A percentile compares a stretch with the other conserved stretches of the same genome.
Evolutionary conservation across 2,797 vertebrate species (phyloP).

Genomic region (Mallotus villosus): DNA sequence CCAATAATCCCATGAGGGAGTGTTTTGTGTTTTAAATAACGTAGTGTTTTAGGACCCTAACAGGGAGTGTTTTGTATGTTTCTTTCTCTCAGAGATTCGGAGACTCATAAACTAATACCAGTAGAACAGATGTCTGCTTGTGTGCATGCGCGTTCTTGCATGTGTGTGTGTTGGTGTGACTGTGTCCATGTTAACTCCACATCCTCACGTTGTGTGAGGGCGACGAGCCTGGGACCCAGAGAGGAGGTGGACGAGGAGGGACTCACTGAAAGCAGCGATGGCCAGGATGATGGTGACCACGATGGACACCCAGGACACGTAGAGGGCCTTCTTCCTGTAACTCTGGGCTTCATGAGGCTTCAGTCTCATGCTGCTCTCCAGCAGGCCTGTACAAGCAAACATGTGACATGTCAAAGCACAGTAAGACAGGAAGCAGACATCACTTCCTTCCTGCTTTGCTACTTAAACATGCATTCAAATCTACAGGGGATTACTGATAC

Average conservation of each 20-base stretch:
- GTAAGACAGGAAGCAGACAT: too few species aligned
- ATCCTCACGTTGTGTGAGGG: too few species aligned
- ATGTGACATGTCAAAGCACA: neutral
- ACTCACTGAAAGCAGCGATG: slow-evolving; percentile 96
- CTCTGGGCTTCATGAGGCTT: slow-evolving; percentile 97
- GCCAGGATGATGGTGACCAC: slow-evolving; percentile 89
- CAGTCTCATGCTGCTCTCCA: slow-evolving; percentile 97
- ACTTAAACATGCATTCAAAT: too few species aligned
- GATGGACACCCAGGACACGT: slow-evolving; percentile 96
- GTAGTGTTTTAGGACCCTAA: too few species aligned
- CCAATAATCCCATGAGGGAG: too few species aligned
- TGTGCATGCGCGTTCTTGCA: neutral
- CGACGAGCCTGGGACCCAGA: neutral
- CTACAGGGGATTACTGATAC: too few species aligned
- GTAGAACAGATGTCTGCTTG: neutral
- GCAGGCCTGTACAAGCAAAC: slow-evolving; percentile 81
- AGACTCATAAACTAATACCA: neutral
- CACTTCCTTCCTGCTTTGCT: too few species aligned
- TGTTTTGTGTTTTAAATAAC: too few species aligned
- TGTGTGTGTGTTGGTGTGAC: neutral
- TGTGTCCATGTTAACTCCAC: neutral
- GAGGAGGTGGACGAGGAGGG: slow-evolving; percentile 16
- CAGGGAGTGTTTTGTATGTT: too few species aligned
- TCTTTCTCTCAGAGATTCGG: neutral
- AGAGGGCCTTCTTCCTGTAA: slow-evolving; percentile 96